A percentile compares a stretch with the other conserved stretches of the same genome.
These are phyloP conservation scores for Eubucco bourcierii DNA, from an alignment of 2,113 vertebrate species.

Conservation along the genomic window DNA sequence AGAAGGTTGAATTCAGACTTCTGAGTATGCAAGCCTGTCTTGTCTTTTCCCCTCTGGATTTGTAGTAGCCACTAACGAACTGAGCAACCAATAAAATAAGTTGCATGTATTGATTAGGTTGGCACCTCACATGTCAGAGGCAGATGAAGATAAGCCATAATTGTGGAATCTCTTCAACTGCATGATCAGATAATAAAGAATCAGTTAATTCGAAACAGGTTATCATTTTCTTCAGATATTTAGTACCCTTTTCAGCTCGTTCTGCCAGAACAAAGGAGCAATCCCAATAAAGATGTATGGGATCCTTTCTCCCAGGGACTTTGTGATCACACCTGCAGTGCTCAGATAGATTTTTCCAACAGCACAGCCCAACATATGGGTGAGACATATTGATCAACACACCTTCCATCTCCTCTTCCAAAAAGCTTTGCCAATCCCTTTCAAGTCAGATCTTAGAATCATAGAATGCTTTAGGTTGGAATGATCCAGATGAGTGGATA, in stretches of 20 bases:
- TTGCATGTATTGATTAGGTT: background rate
- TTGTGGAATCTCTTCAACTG: background rate
- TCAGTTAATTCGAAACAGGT: conserved; percentile 29
- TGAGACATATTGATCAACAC: background rate
- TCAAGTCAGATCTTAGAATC: background rate
- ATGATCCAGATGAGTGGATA: background rate
- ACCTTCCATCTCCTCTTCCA: conserved; percentile 13
- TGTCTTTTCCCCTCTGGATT: background rate
- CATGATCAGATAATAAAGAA: conserved; percentile 29
- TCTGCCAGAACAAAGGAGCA: background rate
- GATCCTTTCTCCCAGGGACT: background rate
- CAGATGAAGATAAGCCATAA: conserved; percentile 20
- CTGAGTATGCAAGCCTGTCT: background rate
- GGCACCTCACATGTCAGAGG: background rate
- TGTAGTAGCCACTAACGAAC: background rate
- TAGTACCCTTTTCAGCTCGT: background rate
- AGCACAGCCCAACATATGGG: background rate
- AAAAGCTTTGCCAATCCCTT: background rate
- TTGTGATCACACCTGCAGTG: background rate
- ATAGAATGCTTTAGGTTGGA: too few relatives aligned
- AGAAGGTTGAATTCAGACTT: background rate
- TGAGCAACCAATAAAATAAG: background rate
- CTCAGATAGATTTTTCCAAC: background rate
- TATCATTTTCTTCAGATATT: background rate
- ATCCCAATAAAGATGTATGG: background rate